These are phyloP conservation scores for Elaphurus davidianus DNA, from an alignment of 2,113 vertebrate genomes.

Conservation along the genomic window DNA sequence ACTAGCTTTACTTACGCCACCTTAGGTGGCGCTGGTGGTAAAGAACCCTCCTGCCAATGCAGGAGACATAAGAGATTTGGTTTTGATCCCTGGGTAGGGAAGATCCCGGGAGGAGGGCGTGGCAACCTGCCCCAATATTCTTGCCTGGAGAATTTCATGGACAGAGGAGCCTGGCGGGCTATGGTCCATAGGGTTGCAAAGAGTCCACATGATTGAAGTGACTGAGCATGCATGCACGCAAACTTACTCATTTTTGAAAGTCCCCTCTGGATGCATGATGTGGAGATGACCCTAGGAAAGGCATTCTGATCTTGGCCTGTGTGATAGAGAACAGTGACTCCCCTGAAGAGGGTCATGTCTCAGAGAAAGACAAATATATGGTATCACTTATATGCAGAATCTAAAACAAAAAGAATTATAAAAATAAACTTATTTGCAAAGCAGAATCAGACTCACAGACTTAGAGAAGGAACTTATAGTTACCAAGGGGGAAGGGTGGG, in stretches of 20 bases:
- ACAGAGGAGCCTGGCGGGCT: neutral
- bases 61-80: neutral
- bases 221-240: fast-evolving
- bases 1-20: too few relatives aligned
- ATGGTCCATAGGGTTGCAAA: neutral
- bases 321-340: neutral
- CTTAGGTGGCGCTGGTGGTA: neutral
- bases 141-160: neutral
- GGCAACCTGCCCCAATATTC: neutral
- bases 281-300: neutral
- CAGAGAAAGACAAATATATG: neutral
- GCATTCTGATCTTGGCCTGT: neutral
- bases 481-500: neutral
- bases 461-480: neutral
- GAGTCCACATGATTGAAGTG: neutral
- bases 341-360: neutral
- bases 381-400: neutral
- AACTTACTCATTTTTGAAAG: neutral
- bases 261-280: neutral
- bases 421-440: neutral
- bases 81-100: neutral
- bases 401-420: neutral
- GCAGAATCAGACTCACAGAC: neutral
- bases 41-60: neutral
- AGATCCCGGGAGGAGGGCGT: neutral